phyloP scores from a whole-genome alignment of 2,888 invertebrate genomes.

The Drosophila affinis region DNA sequence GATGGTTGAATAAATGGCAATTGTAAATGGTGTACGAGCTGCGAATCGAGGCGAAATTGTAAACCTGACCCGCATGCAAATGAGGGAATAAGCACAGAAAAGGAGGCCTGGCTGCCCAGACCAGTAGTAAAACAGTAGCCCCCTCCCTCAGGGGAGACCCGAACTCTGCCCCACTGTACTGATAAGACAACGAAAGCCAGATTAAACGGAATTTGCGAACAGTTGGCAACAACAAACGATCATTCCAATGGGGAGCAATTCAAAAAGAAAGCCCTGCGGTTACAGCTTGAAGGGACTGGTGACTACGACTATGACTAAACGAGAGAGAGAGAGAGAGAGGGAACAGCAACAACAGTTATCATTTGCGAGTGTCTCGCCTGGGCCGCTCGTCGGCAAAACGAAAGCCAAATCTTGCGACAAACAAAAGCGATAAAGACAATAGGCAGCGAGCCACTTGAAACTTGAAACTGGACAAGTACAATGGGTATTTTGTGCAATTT shows the following conservation, averaged over 20 bases:
- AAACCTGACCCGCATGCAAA: slow-evolving; percentile 17
- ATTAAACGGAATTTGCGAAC: slow-evolving; percentile 14
- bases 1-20: slow-evolving; percentile 1
- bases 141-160: not conserved
- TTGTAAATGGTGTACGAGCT: slow-evolving; percentile 25
- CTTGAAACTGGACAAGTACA: slow-evolving; percentile 16
- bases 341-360: slow-evolving; percentile 23
- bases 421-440: slow-evolving; percentile 34
- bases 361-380: not conserved
- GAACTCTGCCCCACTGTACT: slow-evolving; percentile 40
- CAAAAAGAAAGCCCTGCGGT: slow-evolving; percentile 2
- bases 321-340: not conserved
- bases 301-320: not conserved
- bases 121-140: slow-evolving; percentile 4
- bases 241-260: slow-evolving; percentile 7
- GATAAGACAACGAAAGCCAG: slow-evolving; percentile 46
- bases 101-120: slow-evolving; percentile 38
- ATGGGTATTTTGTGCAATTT: slow-evolving; percentile 40
- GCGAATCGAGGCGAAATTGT: slow-evolving; percentile 23
- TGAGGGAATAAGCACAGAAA: slow-evolving; percentile 21
- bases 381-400: slow-evolving; percentile 17
- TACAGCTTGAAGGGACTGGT: not conserved
- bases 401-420: slow-evolving; percentile 43
- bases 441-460: slow-evolving; percentile 18
- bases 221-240: slow-evolving; percentile 52